phyloP scores from a whole-genome alignment of 2,797 vertebrate species.

The Clarias fuscus region DNA sequence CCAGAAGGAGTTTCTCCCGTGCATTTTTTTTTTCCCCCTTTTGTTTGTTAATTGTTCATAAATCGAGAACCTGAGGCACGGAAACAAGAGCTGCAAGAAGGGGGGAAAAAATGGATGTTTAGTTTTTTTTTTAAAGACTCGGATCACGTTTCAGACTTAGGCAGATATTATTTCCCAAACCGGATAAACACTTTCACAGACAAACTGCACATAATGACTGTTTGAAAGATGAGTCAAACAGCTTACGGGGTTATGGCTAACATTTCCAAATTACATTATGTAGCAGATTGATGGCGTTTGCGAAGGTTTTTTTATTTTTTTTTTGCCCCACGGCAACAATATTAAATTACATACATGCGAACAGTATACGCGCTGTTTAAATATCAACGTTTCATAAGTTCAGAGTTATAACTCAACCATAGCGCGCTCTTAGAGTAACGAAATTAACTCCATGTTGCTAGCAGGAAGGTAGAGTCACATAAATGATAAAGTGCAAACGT shows the following conservation, averaged over 20 bases:
- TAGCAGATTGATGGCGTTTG: slow-evolving; percentile 17
- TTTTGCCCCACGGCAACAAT: slow-evolving; percentile 17
- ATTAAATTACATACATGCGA: slow-evolving; percentile 2
- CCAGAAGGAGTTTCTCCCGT: slow-evolving; percentile 2
- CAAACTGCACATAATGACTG: not conserved
- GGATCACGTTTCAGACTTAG: not conserved
- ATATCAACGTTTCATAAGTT: not conserved
- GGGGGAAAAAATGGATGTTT: not conserved
- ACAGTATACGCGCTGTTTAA: not conserved
- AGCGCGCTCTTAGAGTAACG: not conserved
- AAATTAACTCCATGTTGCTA: not conserved
- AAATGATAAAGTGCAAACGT: not conserved
- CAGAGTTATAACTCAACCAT: slow-evolving; percentile 5
- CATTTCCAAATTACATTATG: slow-evolving; percentile 27
- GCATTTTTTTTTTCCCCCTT: not conserved
- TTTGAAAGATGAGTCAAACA: slow-evolving; percentile 21
- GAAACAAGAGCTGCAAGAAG: not conserved
- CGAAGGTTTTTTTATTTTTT: not conserved
- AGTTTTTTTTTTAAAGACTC: not conserved
- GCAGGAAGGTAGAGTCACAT: not conserved
- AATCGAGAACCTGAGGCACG: not conserved
- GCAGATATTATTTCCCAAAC: slow-evolving; percentile 29
- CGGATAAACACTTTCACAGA: slow-evolving; percentile 34
- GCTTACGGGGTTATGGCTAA: slow-evolving; percentile 19
- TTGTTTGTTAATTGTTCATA: slow-evolving; percentile 36